Evolutionary conservation across 2,888 invertebrate genomes (phyloP).

Genomic region (Cephonodes hylas): DNA sequence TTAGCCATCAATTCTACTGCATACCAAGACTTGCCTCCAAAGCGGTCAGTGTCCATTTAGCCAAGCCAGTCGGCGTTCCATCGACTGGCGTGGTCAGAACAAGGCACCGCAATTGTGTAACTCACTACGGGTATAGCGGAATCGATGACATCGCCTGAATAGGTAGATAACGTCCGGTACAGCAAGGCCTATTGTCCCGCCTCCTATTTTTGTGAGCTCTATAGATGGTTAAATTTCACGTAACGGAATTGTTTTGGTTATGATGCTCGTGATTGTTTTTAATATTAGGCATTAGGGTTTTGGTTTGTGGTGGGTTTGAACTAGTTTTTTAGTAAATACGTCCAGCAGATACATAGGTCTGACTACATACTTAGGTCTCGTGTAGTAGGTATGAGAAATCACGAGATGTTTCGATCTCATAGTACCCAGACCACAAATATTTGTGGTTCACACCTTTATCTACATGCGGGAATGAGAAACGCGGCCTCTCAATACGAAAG

Average conservation of each 20-base stretch:
- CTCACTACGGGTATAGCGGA: conserved; percentile 26
- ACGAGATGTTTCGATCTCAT: too few relatives aligned
- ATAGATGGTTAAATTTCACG: conserved; percentile 9
- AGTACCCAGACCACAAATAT: too few relatives aligned
- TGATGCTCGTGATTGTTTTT: neutral
- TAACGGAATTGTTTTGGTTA: conserved; percentile 12
- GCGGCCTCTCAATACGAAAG: too few relatives aligned
- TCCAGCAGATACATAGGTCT: too few relatives aligned
- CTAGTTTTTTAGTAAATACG: too few relatives aligned
- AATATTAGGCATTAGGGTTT: neutral
- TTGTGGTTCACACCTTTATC: too few relatives aligned
- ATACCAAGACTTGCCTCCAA: neutral
- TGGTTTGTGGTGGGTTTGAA: too few relatives aligned
- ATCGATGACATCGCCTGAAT: conserved; percentile 44
- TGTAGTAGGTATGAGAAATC: too few relatives aligned
- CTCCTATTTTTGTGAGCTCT: conserved; percentile 12
- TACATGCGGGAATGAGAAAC: too few relatives aligned
- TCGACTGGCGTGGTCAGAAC: neutral
- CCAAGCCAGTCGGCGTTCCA: neutral
- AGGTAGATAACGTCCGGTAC: conserved; percentile 31
- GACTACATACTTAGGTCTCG: too few relatives aligned
- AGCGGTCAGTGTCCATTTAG: neutral
- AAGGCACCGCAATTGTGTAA: conserved; percentile 25
- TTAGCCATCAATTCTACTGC: neutral
- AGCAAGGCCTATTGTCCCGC: conserved; percentile 23